Evolutionary conservation across 2,797 vertebrate species (phyloP), one percentile per base, ranked within the genome.

Genomic region (Myoxocephalus aenaeus): DNA sequence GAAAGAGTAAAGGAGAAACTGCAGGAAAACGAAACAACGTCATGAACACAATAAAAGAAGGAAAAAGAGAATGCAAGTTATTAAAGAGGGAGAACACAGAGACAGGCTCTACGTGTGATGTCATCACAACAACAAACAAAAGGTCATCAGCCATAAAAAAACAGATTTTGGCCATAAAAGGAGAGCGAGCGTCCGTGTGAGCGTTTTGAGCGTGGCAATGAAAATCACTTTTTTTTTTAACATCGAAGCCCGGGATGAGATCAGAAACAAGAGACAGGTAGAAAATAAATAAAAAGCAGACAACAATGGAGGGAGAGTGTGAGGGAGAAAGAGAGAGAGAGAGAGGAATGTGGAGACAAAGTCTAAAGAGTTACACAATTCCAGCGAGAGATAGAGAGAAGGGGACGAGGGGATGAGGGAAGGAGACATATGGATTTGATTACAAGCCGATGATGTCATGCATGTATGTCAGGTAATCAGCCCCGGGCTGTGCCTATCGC

Each of bases 401-500:
- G 56, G 46, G 48, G 18, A 20, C 18, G 20, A 42, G 56, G 46
- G 48, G 18, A 20, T 7, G 20, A 56, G 61, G 44, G 65, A 79
- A 44, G 67, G 36, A 82, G 78, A 64, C 88, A 90, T 90, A 36
- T 91, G 92, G 86, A 63, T 77, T 83, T 87, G 74, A 92, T 91
- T 91, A 90, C 70, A 83, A 74, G 84, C 18, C 64, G 32, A 73
- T 92, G 91, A 92, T 89, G 92, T 92, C 88, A 92, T 90, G 69
- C 50, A 73, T 75, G 80, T 81, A 86, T 90, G 90, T 91, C 92
- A 93, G 92, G 88, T 94, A 90, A 92, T 91, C 87, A 87, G 87
- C 84, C 48, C 65, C 22, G 54, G 82, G 85, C 67, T 77, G 65
- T 29, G 76, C 79, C 58, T 81, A 75, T 87, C 34, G 20, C 75